Conservation (phyloP, 2,888 invertebrate species). For the Tortrix viridana region DNA sequence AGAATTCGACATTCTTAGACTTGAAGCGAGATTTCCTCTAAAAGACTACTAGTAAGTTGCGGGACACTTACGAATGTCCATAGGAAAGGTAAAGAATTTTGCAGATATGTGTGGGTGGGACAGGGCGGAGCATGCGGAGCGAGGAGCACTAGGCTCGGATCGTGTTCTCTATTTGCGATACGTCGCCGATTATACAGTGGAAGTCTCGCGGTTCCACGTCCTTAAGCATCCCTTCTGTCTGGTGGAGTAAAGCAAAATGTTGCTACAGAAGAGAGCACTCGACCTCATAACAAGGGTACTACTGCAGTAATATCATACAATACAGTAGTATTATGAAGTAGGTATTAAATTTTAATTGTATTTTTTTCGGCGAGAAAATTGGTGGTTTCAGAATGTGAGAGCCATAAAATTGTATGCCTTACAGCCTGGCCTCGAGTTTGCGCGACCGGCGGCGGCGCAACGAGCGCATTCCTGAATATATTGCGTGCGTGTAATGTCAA, state of each 20-base stretch:
- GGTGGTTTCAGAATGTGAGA: too few species aligned
- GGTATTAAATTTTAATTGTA: too few species aligned
- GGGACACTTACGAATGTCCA: slow-evolving; percentile 74
- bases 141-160: slow-evolving; percentile 55
- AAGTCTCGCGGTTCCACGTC: slow-evolving; percentile 79
- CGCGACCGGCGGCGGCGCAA: too few species aligned
- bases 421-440: too few species aligned
- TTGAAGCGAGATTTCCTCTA: slow-evolving; percentile 74
- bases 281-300: not conserved
- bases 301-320: not conserved
- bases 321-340: not conserved
- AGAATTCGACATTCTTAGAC: slow-evolving; percentile 59
- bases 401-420: too few species aligned
- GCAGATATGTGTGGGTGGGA: slow-evolving; percentile 66
- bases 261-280: not conserved
- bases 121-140: slow-evolving; percentile 37
- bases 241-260: slow-evolving; percentile 47
- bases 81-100: slow-evolving; percentile 78
- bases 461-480: too few species aligned
- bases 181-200: slow-evolving; percentile 79
- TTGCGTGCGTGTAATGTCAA: too few species aligned
- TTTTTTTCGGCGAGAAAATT: too few species aligned
- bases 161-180: slow-evolving; percentile 73
- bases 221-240: slow-evolving; percentile 76
- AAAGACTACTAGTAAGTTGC: slow-evolving; percentile 42